Base-by-base conservation (phyloP, 2,113 vertebrate species). In the Condylura cristata region DNA sequence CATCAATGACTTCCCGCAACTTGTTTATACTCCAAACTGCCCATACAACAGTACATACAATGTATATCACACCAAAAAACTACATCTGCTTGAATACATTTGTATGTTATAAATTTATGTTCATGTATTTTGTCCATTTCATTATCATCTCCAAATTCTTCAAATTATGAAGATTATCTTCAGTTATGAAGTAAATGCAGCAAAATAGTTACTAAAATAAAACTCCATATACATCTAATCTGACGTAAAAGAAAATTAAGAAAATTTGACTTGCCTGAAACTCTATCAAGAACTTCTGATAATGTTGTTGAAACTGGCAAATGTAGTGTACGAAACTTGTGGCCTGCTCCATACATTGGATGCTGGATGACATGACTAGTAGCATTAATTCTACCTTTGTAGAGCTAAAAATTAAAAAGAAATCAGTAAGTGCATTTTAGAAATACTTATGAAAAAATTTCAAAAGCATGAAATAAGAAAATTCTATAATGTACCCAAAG, bases 311-410 rank as follows among this genome's bases (percentile, higher is more conserved):
- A 99, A 95, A 99, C 99, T 80, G 99, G 99, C 89, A 99, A 98
- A 79, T 99, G 99, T 94, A 99, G 99, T 90, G 99, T 99, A 76
- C 99, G 99, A 95, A 99, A 99, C 92, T 99, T 99, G 98, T 99
- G 99, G n/a, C 99, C 99, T 41, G 99, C 99, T 97, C 99, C 99
- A 17, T 99, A 99, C 99, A 99, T 99, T 86, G 99, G 99, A 98
- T 99, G 99, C 95, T 99, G 99, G 97, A 99, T 99, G 96, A 99
- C 98, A 39, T 99, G 99, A 97, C 99, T 99, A 75, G 99, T 99
- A 86, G 99, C 99, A 97, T 99, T 99, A 97, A 99, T 99, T 98
- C 99, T 99, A 93, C 99, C 99, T 98, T 99, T 99, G 97, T 99
- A 99, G 3, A 99, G 96, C 99, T 99, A 95, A 71, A 96, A 98